Percentiles rank a stretch among this genome's conserved stretches.
Conservation (phyloP, 2,888 invertebrate genomes). For the Oxycera nigricornis region DNA sequence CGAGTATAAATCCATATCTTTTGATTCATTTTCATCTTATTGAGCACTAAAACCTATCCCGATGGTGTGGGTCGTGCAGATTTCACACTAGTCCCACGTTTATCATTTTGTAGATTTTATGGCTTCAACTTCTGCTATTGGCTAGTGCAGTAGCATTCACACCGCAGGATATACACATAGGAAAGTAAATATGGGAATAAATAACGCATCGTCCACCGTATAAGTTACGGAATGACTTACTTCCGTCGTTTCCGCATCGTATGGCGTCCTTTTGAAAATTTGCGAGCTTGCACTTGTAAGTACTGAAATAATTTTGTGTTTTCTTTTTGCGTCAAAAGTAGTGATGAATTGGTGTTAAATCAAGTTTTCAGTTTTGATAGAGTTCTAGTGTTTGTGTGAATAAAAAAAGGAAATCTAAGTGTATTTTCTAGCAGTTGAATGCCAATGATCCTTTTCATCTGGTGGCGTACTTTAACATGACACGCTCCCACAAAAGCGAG, state of each 20-base stretch:
- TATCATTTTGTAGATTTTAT: constrained; percentile 17
- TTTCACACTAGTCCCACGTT: neutral
- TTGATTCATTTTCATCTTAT: neutral
- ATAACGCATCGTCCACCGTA: constrained; percentile 26
- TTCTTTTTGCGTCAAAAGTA: too few species aligned
- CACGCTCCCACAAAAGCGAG: too few species aligned
- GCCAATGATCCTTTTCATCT: too few species aligned
- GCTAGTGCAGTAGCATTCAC: neutral
- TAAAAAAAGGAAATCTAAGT: too few species aligned
- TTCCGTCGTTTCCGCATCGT: neutral
- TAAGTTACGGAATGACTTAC: constrained; percentile 15
- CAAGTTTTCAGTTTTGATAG: too few species aligned
- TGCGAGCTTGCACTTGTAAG: too few species aligned
- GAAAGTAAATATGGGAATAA: neutral
- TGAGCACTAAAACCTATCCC: neutral
- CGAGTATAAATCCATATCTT: constrained; percentile 5
- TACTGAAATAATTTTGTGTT: too few species aligned
- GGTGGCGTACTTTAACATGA: too few species aligned
- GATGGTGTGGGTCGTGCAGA: neutral
- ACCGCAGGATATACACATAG: neutral
- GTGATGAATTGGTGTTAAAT: too few species aligned
- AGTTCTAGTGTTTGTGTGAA: too few species aligned
- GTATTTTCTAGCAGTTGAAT: too few species aligned
- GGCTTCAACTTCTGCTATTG: neutral
- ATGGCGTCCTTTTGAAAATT: too few species aligned